Conservation (phyloP, 2,797 vertebrate species). For the Darevskia nairensis region DNA sequence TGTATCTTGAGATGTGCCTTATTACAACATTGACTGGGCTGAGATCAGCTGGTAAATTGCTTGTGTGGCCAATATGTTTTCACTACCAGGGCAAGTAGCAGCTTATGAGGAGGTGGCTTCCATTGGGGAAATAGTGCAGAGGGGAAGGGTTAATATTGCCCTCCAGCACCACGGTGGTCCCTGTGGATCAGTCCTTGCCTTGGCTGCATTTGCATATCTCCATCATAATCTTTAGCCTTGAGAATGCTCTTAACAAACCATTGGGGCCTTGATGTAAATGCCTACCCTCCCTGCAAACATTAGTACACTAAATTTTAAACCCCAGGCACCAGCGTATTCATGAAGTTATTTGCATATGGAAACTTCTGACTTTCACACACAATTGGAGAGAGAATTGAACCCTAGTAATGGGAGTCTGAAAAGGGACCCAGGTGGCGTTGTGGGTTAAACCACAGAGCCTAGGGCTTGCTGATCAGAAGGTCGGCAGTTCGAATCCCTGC, state of each 20-base stretch:
- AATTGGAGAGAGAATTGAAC: background rate
- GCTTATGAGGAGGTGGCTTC: background rate
- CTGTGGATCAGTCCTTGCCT: background rate
- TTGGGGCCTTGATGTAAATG: too few species aligned
- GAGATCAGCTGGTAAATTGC: background rate
- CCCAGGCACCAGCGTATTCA: too few species aligned
- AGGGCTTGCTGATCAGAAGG: too few species aligned
- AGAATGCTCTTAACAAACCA: background rate
- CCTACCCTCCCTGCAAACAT: background rate
- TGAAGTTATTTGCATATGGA: background rate
- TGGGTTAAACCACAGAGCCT: too few species aligned
- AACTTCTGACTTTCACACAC: background rate
- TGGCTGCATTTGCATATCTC: background rate
- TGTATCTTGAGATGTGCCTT: background rate
- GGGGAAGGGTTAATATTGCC: background rate
- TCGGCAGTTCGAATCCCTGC: too few species aligned
- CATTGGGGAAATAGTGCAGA: background rate
- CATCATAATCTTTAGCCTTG: background rate
- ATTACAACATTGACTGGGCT: background rate
- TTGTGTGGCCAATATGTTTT: background rate
- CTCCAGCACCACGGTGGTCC: background rate
- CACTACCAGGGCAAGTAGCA: background rate
- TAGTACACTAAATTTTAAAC: background rate
- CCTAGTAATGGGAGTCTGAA: background rate
- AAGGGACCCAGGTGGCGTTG: background rate